These are phyloP conservation scores for Tichodroma muraria DNA, from an alignment of 2,113 vertebrate genomes.

Conservation along the genomic window DNA sequence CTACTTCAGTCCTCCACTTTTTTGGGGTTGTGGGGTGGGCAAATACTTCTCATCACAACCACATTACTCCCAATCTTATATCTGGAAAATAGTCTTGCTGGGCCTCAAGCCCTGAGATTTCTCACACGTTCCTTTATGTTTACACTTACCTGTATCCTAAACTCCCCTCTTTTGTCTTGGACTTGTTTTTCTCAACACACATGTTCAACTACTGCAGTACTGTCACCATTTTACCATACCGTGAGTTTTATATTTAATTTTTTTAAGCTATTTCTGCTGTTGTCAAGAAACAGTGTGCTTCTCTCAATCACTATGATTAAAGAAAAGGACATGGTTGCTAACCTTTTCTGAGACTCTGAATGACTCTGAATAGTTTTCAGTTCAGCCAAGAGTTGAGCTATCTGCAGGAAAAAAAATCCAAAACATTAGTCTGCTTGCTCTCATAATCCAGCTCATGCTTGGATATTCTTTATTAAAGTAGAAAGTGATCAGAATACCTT, in stretches of 20 bases:
- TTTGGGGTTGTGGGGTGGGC: background rate
- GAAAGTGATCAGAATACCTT: background rate
- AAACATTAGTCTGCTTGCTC: background rate
- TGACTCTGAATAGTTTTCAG: constrained; percentile 73
- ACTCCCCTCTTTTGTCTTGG: background rate
- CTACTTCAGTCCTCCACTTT: background rate
- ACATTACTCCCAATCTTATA: background rate
- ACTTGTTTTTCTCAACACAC: background rate
- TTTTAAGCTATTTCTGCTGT: background rate
- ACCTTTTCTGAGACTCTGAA: constrained; percentile 83
- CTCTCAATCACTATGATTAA: background rate
- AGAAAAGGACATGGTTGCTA: background rate
- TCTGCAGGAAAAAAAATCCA: constrained; percentile 61
- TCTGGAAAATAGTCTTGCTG: background rate
- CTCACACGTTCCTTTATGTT: background rate
- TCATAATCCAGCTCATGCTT: background rate
- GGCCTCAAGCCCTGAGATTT: background rate
- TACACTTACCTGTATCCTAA: background rate
- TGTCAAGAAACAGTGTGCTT: background rate
- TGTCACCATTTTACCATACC: background rate
- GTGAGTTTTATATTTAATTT: background rate
- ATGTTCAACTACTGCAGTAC: background rate
- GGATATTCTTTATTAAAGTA: background rate
- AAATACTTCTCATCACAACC: background rate
- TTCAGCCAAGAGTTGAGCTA: constrained; percentile 80